Conservation (phyloP, 2,797 vertebrate genomes). For the Harpagifer antarcticus region DNA sequence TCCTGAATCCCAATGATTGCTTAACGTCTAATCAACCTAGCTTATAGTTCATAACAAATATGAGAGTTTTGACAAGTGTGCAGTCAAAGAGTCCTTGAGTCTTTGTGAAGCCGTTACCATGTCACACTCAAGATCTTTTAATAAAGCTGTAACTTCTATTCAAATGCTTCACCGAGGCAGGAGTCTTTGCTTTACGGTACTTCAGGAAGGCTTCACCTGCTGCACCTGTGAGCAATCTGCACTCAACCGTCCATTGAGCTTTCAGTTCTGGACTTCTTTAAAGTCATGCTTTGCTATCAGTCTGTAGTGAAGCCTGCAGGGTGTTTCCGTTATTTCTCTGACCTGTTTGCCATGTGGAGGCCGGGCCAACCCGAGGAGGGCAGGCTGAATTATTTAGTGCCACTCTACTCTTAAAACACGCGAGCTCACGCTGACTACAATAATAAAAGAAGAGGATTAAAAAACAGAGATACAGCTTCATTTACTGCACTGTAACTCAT, state of each 20-base stretch:
- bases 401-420: conserved; percentile 65
- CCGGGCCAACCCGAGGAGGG: conserved; percentile 38
- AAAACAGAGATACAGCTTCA: conserved; percentile 6
- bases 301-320: conserved; percentile 18
- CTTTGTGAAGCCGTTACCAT: not conserved
- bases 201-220: not conserved
- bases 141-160: conserved; percentile 16
- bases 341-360: conserved; percentile 50
- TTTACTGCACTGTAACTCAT: not conserved
- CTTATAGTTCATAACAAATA: conserved; percentile 36
- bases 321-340: conserved; percentile 19
- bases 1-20: not conserved
- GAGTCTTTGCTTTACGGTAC: not conserved
- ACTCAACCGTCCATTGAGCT: conserved; percentile 26
- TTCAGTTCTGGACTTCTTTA: not conserved
- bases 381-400: conserved; percentile 77
- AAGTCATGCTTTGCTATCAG: not conserved
- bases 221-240: conserved; percentile 16
- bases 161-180: conserved; percentile 2
- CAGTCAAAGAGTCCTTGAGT: conserved; percentile 7
- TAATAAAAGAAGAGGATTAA: not conserved
- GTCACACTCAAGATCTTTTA: conserved; percentile 3
- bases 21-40: conserved; percentile 25
- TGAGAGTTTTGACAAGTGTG: not conserved
- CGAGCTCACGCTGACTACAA: conserved; percentile 16